These are phyloP conservation scores for Stichopus horrens DNA, from an alignment of 53 echinoderm and acorn worm genomes.

Conservation along the genomic window DNA sequence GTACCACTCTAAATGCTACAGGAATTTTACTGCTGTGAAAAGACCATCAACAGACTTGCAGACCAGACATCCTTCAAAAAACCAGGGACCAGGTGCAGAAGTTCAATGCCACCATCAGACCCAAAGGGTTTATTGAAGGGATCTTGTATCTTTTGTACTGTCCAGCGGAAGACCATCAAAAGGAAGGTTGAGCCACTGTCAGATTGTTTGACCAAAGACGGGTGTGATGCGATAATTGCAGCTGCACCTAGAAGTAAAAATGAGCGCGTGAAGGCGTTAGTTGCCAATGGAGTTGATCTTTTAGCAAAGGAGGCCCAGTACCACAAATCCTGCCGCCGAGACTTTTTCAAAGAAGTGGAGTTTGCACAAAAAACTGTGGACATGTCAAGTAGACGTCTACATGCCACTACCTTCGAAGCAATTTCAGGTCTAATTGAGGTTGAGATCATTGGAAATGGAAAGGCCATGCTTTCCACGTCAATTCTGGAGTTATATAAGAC, in stretches of 20 bases:
- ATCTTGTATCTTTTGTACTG: conserved; percentile 59
- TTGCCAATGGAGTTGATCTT: conserved; percentile 47
- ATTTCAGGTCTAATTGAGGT: conserved; percentile 46
- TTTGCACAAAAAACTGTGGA: conserved; percentile 14
- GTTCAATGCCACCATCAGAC: conserved; percentile 58
- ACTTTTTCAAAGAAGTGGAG: conserved; percentile 51
- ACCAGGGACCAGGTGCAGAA: conserved; percentile 36
- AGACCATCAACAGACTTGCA: conserved; percentile 51
- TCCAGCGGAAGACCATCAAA: conserved; percentile 55
- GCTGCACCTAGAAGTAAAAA: conserved; percentile 51
- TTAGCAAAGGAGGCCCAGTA: conserved; percentile 56
- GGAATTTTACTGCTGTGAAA: conserved; percentile 58
- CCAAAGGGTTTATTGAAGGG: conserved; percentile 61
- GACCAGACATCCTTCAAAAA: conserved; percentile 40
- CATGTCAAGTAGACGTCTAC: conserved; percentile 47
- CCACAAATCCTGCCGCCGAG: conserved; percentile 51
- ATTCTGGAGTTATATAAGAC: conserved; percentile 55
- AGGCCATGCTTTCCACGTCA: conserved; percentile 47
- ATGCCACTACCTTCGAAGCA: conserved; percentile 44
- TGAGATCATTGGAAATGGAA: conserved; percentile 48
- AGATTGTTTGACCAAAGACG: conserved; percentile 59
- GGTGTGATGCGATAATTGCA: conserved; percentile 51
- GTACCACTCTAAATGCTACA: conserved; percentile 61
- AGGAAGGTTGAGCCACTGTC: conserved; percentile 56
- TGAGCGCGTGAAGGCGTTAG: conserved; percentile 47